These are phyloP conservation scores for Meganola albula DNA, from an alignment of 2,888 invertebrate genomes.

Conservation along the genomic window DNA sequence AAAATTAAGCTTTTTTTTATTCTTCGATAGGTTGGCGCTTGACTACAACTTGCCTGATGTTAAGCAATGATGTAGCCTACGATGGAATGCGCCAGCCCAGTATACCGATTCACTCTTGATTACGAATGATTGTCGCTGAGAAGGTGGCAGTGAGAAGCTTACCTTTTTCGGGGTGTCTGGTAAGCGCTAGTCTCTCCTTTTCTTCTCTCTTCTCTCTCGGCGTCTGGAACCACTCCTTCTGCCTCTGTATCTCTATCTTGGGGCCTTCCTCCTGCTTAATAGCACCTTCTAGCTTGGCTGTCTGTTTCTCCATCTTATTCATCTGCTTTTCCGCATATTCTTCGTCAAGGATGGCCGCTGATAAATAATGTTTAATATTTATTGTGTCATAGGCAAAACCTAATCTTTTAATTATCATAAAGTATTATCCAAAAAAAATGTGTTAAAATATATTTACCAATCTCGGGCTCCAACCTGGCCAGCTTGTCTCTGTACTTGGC, in stretches of 20 bases:
- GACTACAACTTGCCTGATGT: too few species aligned
- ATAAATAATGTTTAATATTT: not conserved
- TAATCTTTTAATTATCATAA: too few species aligned
- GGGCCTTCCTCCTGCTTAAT: conserved; percentile 54
- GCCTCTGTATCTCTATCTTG: conserved; percentile 51
- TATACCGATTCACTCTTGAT: too few species aligned
- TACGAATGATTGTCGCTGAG: too few species aligned
- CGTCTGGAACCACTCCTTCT: conserved; percentile 91
- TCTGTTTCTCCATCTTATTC: conserved; percentile 90
- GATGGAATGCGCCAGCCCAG: too few species aligned
- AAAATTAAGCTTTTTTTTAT: too few species aligned
- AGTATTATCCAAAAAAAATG: too few species aligned
- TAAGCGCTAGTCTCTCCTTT: conserved; percentile 80
- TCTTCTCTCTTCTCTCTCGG: conserved; percentile 87
- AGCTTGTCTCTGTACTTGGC: conserved; percentile 89
- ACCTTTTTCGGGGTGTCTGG: conserved; percentile 55
- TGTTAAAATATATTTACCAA: conserved; percentile 74
- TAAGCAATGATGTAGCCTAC: too few species aligned
- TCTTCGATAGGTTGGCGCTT: too few species aligned
- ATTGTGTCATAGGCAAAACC: not conserved
- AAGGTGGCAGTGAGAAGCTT: too few species aligned
- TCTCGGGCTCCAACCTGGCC: conserved; percentile 85
- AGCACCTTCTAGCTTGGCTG: conserved; percentile 79
- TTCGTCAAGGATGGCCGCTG: conserved; percentile 86
- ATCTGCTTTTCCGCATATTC: conserved; percentile 90